These are phyloP conservation scores for Noctua pronuba DNA, from an alignment of 2,888 invertebrate genomes.

Conservation along the genomic window DNA sequence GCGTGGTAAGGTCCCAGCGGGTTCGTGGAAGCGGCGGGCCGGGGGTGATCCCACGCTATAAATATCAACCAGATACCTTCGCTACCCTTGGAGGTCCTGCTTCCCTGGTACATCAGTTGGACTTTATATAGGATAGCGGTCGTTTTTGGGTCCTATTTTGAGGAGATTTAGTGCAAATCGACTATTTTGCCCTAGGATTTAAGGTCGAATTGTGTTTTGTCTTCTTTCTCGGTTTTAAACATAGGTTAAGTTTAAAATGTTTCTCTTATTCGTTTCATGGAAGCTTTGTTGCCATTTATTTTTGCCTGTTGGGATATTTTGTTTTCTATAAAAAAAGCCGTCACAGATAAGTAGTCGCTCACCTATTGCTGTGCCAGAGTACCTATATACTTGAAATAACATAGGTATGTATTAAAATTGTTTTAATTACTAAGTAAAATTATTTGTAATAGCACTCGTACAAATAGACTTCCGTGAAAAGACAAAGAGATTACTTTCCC, in stretches of 20 bases:
- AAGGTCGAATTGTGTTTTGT: not conserved
- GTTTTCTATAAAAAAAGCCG: not conserved
- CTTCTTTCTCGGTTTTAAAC: not conserved
- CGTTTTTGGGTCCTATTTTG: not conserved
- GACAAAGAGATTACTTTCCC: slow-evolving; percentile 26
- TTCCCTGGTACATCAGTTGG: not conserved
- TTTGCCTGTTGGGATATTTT: not conserved
- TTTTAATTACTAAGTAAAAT: not conserved
- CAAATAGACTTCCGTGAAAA: slow-evolving; percentile 14
- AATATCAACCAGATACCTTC: slow-evolving; percentile 57
- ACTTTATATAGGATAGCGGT: slow-evolving; percentile 6
- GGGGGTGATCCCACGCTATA: slow-evolving; percentile 67
- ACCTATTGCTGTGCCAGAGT: not conserved
- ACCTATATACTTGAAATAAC: not conserved
- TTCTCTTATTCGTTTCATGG: not conserved
- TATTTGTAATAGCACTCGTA: not conserved
- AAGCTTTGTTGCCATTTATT: not conserved
- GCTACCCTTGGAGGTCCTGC: slow-evolving; percentile 36
- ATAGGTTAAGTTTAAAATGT: not conserved
- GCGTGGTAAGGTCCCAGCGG: slow-evolving; percentile 64
- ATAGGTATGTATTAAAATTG: not conserved
- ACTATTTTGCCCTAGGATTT: not conserved
- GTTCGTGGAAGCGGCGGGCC: slow-evolving; percentile 66
- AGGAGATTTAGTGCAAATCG: not conserved
- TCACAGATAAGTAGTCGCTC: not conserved